Evolutionary conservation across 2,797 vertebrate genomes (phyloP), one percentile per base, ranked within the genome.

Genomic region (Lutjanus campechanus): DNA sequence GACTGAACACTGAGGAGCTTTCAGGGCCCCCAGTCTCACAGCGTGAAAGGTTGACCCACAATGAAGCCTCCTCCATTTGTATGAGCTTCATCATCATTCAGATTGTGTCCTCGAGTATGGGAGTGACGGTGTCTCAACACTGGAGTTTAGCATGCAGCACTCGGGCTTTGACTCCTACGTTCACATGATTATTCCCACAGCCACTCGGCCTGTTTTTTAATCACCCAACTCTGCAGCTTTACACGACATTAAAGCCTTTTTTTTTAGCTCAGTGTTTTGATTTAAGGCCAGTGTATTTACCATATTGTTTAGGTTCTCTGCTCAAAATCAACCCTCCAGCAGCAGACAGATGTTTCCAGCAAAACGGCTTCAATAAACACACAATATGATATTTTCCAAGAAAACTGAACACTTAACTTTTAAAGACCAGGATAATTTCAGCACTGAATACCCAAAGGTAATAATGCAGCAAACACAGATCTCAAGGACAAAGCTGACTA

Each of bases 21-120:
- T 95, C 77, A 91, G 79, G 77, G 86, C 72, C 85, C 79, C 75
- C 46, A 44, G 78, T 89, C 90, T 93, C 91, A 80, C 85, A 81
- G 87, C 79, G 60, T 93, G 90, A 94, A 93, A 91, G 91, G 83
- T 83, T 82, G 86, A 89, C 86, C 88, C 92, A 91, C 89, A 93
- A 90, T 89, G 88, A 89, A 87, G 79, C 84, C 81, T 77, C 78
- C 85, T 83, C 78, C 77, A 84, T 93, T 93, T 89, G 83, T 89
- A 81, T 66, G 77, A 81, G 87, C 88, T 91, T 87, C 89, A 87
- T 93, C 92, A 73, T 87, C 90, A 91, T 92, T 91, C 91, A 91
- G 85, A 84, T 83, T 63, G 86, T 74, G 89, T 90, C 84, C 83
- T 89, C 55, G 19, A 91, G 88, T 87, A 76, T 86, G 86, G 91